These are phyloP conservation scores for Eumaeus atala DNA, from an alignment of 1,140 invertebrate species.

Conservation along the genomic window DNA sequence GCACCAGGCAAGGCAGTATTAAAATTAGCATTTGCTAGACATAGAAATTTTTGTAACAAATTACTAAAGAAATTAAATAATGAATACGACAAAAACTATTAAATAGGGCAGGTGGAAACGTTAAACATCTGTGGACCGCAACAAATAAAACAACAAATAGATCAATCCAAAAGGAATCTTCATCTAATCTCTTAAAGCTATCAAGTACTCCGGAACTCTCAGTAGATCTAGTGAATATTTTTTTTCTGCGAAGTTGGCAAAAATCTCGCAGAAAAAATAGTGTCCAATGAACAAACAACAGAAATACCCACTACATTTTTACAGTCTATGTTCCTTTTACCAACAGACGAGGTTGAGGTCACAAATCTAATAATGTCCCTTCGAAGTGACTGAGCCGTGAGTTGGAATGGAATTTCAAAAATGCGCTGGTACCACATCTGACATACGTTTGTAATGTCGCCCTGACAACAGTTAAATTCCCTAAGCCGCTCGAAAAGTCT, in stretches of 20 bases:
- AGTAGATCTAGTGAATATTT: neutral
- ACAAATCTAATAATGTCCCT: neutral
- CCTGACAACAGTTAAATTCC: neutral
- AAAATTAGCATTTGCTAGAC: conserved; percentile 6
- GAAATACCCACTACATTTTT: neutral
- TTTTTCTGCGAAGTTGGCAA: conserved; percentile 9
- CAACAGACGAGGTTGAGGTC: neutral
- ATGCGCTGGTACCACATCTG: neutral
- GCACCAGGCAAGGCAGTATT: conserved; percentile 1
- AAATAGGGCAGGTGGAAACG: neutral
- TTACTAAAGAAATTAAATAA: conserved; percentile 18
- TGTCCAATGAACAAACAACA: neutral
- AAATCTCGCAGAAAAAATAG: conserved; percentile 1
- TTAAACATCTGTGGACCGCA: neutral
- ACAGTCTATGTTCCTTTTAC: neutral
- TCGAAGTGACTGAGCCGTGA: neutral
- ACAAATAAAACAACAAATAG: neutral
- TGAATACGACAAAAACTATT: conserved; percentile 15
- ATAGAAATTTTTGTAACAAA: conserved; percentile 19
- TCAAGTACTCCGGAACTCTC: neutral
- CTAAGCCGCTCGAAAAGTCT: neutral
- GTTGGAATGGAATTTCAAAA: conserved; percentile 3
- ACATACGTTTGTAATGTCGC: neutral
- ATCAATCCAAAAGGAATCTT: neutral
- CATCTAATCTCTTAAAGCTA: neutral